A percentile compares a stretch with the other conserved stretches of the same genome.
Evolutionary conservation across 2,888 invertebrate genomes (phyloP).

Genomic region (Pandemis cinnamomeana): DNA sequence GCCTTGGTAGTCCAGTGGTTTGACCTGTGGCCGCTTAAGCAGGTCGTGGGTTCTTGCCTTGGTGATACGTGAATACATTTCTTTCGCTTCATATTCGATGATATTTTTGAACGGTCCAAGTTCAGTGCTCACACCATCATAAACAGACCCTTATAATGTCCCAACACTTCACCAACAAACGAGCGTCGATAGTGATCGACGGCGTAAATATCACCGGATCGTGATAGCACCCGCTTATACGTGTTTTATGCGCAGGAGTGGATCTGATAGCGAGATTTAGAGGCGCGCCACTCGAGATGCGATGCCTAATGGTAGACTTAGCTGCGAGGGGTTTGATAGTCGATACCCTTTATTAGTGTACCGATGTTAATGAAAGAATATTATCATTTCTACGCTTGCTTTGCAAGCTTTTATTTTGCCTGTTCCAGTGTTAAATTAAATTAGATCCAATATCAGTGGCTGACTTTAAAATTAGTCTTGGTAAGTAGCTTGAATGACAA

Average conservation of each 20-base stretch:
- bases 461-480: no score
- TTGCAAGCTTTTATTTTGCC: no score
- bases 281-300: slow-evolving; percentile 54
- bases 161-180: slow-evolving; percentile 66
- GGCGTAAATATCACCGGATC: slow-evolving; percentile 64
- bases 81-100: no score
- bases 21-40: no score
- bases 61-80: no score
- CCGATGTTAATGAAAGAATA: background rate
- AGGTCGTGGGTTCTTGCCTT: no score
- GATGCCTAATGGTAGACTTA: slow-evolving; percentile 56
- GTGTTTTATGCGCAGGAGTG: slow-evolving; percentile 66
- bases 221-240: slow-evolving; percentile 62
- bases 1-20: no score
- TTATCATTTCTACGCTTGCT: no score
- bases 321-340: slow-evolving; percentile 46
- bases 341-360: slow-evolving; percentile 22
- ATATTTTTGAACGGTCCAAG: background rate
- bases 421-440: no score
- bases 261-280: slow-evolving; percentile 80
- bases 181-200: slow-evolving; percentile 74
- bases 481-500: no score
- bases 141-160: slow-evolving; percentile 44
- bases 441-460: no score
- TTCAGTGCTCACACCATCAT: background rate